phyloP scores from a whole-genome alignment of 2,797 vertebrate species.

The Serranus cabrilla region DNA sequence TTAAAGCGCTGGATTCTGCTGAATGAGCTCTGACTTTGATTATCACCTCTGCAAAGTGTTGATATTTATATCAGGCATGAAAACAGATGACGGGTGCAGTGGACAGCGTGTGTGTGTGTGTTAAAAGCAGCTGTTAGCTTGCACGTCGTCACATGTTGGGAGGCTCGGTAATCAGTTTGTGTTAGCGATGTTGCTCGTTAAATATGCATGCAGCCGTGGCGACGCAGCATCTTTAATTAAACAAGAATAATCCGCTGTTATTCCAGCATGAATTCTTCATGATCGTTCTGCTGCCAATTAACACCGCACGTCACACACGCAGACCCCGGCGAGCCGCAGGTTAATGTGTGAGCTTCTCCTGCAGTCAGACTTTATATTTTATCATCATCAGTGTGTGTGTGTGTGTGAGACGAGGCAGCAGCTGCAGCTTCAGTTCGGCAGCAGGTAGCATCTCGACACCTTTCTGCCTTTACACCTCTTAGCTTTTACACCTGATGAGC shows the following conservation, averaged over 20 bases:
- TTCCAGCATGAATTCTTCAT: conserved; percentile 83
- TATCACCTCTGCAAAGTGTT: conserved; percentile 15
- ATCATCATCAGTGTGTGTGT: background rate
- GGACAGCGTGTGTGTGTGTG: conserved; percentile 25
- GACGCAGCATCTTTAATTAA: conserved; percentile 83
- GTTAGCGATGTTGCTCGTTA: conserved; percentile 73
- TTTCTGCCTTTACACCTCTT: conserved; percentile 31
- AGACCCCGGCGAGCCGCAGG: conserved; percentile 1
- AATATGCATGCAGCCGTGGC: conserved; percentile 75
- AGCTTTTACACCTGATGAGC: conserved; percentile 34
- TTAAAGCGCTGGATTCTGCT: background rate
- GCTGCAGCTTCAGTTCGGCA: conserved; percentile 10
- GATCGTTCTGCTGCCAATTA: conserved; percentile 75
- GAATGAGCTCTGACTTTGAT: conserved; percentile 25
- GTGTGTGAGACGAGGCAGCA: background rate
- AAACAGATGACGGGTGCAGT: conserved; percentile 24
- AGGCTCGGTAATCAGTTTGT: conserved; percentile 55
- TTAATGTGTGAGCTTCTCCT: conserved; percentile 22
- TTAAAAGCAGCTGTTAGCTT: conserved; percentile 53
- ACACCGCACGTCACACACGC: conserved; percentile 42
- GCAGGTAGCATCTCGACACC: conserved; percentile 21
- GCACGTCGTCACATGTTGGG: conserved; percentile 37
- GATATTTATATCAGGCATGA: conserved; percentile 37
- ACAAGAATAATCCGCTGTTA: conserved; percentile 75
- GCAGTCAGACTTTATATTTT: conserved; percentile 4